Base-by-base conservation (phyloP, 2,113 vertebrate species). In the Periophthalmodon schlosseri region DNA sequence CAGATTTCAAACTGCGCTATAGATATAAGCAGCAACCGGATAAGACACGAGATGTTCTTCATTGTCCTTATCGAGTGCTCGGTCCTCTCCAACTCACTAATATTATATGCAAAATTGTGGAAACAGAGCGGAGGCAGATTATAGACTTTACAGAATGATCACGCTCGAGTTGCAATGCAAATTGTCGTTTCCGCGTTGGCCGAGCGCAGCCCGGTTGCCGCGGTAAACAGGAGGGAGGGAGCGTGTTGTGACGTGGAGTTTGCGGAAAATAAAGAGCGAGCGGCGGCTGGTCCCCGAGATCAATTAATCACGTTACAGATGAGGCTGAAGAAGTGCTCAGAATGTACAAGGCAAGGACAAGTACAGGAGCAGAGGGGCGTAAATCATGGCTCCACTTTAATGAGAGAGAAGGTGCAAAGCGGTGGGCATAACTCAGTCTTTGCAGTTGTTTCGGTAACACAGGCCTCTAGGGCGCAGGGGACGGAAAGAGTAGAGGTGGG, bases 331-430 rank as follows among this genome's bases (percentile, higher is more conserved):
- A 81, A 84, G 84, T 77, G 83, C 81, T 87, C 75, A 86, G 8
- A 87, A 81, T 77, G 77, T 82, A 69, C 68, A 86, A 86, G 83
- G 77, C 81, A 89, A 84, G 82, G 90, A 88, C 84, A 74, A 81
- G 79, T 82, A 79, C 74, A 78, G 72, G 39, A 33, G 77, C 78
- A 46, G 64, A 36, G 47, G 46, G 69, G 70, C 77, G 85, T 82
- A 86, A 83, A 84, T 86, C 78, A 83, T 79, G 85, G 71, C 85
- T 83, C 80, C 85, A 75, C 79, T 84, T 72, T 87, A 86, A 90
- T 89, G 89, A 90, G 85, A 78, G 72, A 84, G 89, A 87, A 88
- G 89, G 89, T 89, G 91, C 89, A 86, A 83, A 79, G 76, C 84
- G 79, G 84, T 76, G 82, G 85, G 68, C 89, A 90, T 90, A 90